Base-by-base conservation (phyloP, 53 echinoderm and acorn worm genomes). In the Luidia sarsii region DNA sequence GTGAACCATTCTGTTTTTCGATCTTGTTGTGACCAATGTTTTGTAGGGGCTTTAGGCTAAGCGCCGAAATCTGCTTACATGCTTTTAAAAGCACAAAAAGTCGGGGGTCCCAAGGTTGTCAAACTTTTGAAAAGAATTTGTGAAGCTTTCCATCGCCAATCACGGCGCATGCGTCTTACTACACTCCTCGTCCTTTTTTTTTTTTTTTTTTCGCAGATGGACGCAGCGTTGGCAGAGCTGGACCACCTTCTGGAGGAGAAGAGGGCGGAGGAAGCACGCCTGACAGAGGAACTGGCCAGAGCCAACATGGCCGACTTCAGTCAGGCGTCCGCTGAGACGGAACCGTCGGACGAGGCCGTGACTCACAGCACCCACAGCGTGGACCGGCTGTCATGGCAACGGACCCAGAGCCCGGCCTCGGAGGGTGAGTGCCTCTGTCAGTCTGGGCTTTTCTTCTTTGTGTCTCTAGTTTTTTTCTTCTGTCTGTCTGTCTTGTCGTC, bases 221-320 rank as follows among this genome's bases (percentile, higher is more conserved):
- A 77, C 22, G 34, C 38, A 11, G 32, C 19, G n/a, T 54, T 89
- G 23, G 64, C 66, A 5, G 68, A 77, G 50, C 59, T 83, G 27
- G 21, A 33, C 3, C 27, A 33, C 24, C 49, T 23, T 22, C 49
- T 70, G 5, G 83, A 83, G 1, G 61, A 70, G 16, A 83, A 70
- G 51, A 70, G 61, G 33, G 22, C 24, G 8, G 46, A 69, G 24
- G 83, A 70, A 14, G 22, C 9, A 2, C 22, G 36, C 48, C 41
- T 83, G 6, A 31, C 7, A 24, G 60, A 83, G 10, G 83, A 83
- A 41, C 54, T 68, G 25, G 68, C 53, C 72, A 38, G 55, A 4
- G 56, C 54, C 24, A 72, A 72, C 56, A 19, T 72, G 72, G 56
- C 19, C 24, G 72, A 52, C 3, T 38, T 72, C 14, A 16, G 16